Conservation (phyloP, 1,140 invertebrate genomes). For the Agraylea sexmaculata region DNA sequence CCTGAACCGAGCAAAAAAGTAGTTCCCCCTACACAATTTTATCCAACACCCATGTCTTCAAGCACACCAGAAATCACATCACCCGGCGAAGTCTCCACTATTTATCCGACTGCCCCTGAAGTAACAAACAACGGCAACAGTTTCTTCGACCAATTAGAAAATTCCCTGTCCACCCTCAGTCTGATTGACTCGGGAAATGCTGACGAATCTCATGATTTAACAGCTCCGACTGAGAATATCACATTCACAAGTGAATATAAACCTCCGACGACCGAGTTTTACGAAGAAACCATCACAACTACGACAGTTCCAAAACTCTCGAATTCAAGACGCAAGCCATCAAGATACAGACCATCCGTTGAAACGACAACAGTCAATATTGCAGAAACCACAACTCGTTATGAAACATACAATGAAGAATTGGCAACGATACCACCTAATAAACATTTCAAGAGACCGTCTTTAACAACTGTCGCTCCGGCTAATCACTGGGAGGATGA, state of each 20-base stretch:
- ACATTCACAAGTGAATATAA: slow-evolving; percentile 8
- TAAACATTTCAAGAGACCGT: slow-evolving; percentile 35
- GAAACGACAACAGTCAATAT: no score
- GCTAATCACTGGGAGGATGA: slow-evolving; percentile 28
- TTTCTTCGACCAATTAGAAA: slow-evolving; percentile 15
- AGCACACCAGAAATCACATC: slow-evolving; percentile 2
- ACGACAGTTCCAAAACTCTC: neutral
- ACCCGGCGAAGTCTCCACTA: slow-evolving; percentile 9
- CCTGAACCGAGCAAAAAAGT: slow-evolving; percentile 14
- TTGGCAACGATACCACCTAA: slow-evolving; percentile 36
- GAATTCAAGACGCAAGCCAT: slow-evolving; percentile 13
- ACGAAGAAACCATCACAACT: slow-evolving; percentile 14
- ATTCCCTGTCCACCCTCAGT: slow-evolving; percentile 8
- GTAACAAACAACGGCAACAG: slow-evolving; percentile 13
- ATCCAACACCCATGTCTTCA: slow-evolving; percentile 8
- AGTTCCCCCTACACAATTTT: slow-evolving; percentile 10
- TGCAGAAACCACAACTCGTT: no score
- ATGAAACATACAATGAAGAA: slow-evolving; percentile 16
- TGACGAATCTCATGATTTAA: slow-evolving; percentile 14
- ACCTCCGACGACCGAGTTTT: slow-evolving; percentile 9
- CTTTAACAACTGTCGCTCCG: slow-evolving; percentile 18
- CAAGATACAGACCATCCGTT: slow-evolving; percentile 15
- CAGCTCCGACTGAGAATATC: slow-evolving; percentile 9
- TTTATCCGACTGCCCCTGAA: slow-evolving; percentile 17
- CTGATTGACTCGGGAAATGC: slow-evolving; percentile 4